Evolutionary conservation across 53 echinoderm and acorn worm genomes (phyloP), one percentile per base, ranked within the genome.

Genomic region (Zoroaster sp.): DNA sequence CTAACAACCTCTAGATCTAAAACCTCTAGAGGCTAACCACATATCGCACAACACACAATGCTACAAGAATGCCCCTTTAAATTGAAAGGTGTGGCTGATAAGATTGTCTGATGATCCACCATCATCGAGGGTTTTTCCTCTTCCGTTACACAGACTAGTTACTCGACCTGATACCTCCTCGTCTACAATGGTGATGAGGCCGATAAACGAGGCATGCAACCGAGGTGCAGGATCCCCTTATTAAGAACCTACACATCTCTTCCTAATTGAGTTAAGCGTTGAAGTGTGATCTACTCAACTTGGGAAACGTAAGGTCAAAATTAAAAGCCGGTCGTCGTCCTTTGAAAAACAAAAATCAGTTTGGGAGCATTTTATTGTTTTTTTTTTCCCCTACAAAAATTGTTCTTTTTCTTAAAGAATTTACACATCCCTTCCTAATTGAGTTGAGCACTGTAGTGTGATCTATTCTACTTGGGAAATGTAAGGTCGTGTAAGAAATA

Each of bases 361-460:
- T 59, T n/a, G n/a, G n/a, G n/a, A n/a, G n/a, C n/a, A n/a, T n/a
- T n/a, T n/a, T n/a, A n/a, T n/a, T n/a, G n/a, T n/a, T n/a, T n/a
- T n/a, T n/a, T n/a, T n/a, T n/a, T n/a, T n/a, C n/a, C n/a, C n/a
- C n/a, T n/a, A n/a, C n/a, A n/a, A n/a, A n/a, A n/a, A n/a, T n/a
- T n/a, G n/a, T n/a, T n/a, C n/a, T n/a, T n/a, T n/a, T n/a, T n/a
- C n/a, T n/a, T n/a, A n/a, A n/a, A n/a, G n/a, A n/a, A n/a, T n/a
- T n/a, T n/a, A n/a, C n/a, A n/a, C n/a, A n/a, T n/a, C n/a, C n/a
- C 63, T 59, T 59, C 63, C 81, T 81, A 32, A 81, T 81, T 43
- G 42, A 43, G 66, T 81, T 81, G 11, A 11, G 35, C 39, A 39
- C 54, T 53, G 55, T 38, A 59, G 54, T 72, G 35, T 41, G 54